Evolutionary conservation across 2,888 invertebrate species (phyloP).

Genomic region (Eulithis prunata): DNA sequence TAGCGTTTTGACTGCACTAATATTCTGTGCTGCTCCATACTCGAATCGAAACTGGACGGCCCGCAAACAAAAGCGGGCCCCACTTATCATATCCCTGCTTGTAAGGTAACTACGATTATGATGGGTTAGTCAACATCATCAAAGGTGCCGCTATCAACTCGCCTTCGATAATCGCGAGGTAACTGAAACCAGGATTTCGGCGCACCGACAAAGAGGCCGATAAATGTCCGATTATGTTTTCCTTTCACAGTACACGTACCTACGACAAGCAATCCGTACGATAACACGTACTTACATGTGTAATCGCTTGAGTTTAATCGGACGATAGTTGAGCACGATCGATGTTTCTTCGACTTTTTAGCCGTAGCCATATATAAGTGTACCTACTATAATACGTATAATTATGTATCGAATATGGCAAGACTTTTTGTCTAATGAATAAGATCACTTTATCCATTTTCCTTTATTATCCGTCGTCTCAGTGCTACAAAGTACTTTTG

Average conservation of each 20-base stretch:
- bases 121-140: slow-evolving; percentile 70
- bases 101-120: slow-evolving; percentile 66
- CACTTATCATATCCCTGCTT: slow-evolving; percentile 43
- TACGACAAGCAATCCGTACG: slow-evolving; percentile 65
- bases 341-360: slow-evolving; percentile 15
- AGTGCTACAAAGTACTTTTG: no score
- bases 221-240: slow-evolving; percentile 78
- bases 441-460: no score
- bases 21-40: not conserved
- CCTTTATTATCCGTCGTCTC: no score
- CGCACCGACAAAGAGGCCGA: slow-evolving; percentile 78
- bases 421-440: no score
- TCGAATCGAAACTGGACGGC: not conserved
- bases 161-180: slow-evolving; percentile 70
- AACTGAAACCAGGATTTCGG: slow-evolving; percentile 79
- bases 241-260: slow-evolving; percentile 65
- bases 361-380: not conserved
- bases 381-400: not conserved
- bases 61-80: slow-evolving; percentile 10
- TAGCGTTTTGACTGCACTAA: not conserved
- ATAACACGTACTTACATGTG: slow-evolving; percentile 61
- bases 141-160: slow-evolving; percentile 77
- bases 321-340: slow-evolving; percentile 14
- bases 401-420: not conserved
- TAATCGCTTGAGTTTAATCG: slow-evolving; percentile 53